Percentiles rank a stretch among this genome's conserved stretches.
Evolutionary conservation across 37 sponge, comb jelly and placozoan genomes (phyloP).

Genomic region (Ianthella basta): DNA sequence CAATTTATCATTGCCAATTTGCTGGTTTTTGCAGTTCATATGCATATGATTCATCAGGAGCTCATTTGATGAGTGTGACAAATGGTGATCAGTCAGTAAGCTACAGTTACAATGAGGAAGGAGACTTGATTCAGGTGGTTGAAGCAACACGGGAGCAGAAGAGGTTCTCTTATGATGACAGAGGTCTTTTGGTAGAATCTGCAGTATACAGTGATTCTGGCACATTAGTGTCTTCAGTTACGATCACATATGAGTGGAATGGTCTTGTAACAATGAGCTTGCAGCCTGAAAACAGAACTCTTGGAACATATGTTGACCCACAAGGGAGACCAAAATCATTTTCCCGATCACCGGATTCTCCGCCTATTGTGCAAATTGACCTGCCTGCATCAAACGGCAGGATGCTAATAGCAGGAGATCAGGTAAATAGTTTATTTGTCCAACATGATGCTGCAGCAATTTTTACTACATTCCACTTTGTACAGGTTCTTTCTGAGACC

Average conservation of each 20-base stretch:
- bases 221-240: not conserved
- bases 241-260: conserved; percentile 14
- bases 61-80: conserved; percentile 16
- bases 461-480: not conserved
- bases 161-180: conserved; percentile 7
- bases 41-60: conserved; percentile 12
- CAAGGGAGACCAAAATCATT: too few species aligned
- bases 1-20: not conserved
- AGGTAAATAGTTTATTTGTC: too few species aligned
- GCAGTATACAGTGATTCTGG: not conserved
- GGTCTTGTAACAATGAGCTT: conserved; percentile 19
- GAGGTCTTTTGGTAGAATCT: not conserved
- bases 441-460: too few species aligned
- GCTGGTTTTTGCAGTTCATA: conserved; percentile 4
- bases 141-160: conserved; percentile 1
- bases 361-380: too few species aligned
- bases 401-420: too few species aligned
- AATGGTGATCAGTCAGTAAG: not conserved
- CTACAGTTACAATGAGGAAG: conserved; percentile 27
- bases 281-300: not conserved
- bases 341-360: too few species aligned
- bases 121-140: not conserved
- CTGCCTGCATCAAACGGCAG: too few species aligned
- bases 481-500: not conserved
- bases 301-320: not conserved